phyloP scores from a whole-genome alignment of 2,888 invertebrate genomes.

The Ophioninae sp. region DNA sequence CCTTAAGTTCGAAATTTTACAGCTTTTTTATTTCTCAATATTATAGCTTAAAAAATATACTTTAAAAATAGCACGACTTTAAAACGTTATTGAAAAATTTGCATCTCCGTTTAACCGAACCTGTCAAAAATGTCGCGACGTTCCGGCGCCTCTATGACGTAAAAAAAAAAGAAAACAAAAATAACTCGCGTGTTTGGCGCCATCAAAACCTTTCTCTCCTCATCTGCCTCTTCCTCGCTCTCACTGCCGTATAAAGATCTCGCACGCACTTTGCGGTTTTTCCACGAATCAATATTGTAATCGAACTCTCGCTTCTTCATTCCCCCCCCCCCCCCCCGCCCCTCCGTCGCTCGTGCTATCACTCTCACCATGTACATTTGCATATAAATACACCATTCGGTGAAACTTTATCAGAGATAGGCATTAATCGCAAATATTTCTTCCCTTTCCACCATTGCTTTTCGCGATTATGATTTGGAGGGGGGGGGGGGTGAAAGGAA shows the following conservation, averaged over 20 bases:
- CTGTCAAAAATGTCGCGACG: constrained; percentile 57
- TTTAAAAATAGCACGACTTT: constrained; percentile 10
- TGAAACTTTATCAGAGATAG: constrained; percentile 31
- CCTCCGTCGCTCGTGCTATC: constrained; percentile 3
- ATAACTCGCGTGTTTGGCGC: constrained; percentile 46
- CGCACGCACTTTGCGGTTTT: constrained; percentile 57
- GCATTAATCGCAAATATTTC: constrained; percentile 6
- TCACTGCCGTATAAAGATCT: constrained; percentile 13
- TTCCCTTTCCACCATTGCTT: constrained; percentile 4
- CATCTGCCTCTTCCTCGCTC: background rate
- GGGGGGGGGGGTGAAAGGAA: no score
- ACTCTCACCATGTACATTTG: constrained; percentile 38
- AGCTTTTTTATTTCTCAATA: background rate
- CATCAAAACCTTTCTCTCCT: constrained; percentile 44
- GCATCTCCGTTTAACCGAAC: constrained; percentile 26
- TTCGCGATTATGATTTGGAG: background rate
- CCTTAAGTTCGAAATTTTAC: no score
- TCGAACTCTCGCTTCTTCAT: constrained; percentile 48
- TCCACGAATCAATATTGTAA: constrained; percentile 61
- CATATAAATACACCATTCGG: constrained; percentile 49
- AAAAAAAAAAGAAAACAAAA: constrained; percentile 21
- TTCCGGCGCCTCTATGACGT: constrained; percentile 41
- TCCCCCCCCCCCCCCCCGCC: background rate
- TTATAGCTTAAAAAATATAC: background rate
- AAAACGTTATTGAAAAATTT: constrained; percentile 1